A percentile compares a stretch with the other conserved stretches of the same genome.
These are phyloP conservation scores for Lepisosteus oculatus DNA, from an alignment of 2,113 vertebrate species.

Conservation along the genomic window DNA sequence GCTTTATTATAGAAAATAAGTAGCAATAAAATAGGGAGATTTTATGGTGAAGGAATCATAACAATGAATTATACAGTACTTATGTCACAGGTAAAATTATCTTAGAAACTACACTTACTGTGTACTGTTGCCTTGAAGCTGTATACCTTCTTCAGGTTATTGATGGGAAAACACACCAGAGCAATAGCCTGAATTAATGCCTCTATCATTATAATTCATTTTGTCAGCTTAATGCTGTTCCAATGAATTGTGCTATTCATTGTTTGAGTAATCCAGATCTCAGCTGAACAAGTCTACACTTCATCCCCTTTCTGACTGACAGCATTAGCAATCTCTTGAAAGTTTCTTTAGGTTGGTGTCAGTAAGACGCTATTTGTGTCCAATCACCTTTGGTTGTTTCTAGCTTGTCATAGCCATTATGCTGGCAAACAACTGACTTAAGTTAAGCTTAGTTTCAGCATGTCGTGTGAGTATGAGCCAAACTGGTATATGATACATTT, in stretches of 20 bases:
- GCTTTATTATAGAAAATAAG: constrained; percentile 11
- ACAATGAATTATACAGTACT: neutral
- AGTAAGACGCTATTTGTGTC: neutral
- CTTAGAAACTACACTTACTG: neutral
- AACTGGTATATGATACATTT: neutral
- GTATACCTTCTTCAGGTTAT: constrained; percentile 3
- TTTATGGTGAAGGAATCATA: constrained; percentile 1
- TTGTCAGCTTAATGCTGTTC: neutral
- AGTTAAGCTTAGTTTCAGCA: neutral
- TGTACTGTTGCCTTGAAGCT: neutral
- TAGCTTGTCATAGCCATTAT: neutral
- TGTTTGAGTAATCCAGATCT: neutral
- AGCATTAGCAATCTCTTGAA: neutral
- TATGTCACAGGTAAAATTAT: constrained; percentile 11
- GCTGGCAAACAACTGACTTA: neutral
- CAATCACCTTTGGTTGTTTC: neutral
- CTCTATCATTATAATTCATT: neutral
- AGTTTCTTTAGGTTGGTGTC: neutral
- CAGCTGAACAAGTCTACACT: neutral
- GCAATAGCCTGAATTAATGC: neutral
- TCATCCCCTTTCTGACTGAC: neutral
- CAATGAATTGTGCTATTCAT: constrained; percentile 1
- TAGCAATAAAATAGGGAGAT: neutral
- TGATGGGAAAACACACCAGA: neutral
- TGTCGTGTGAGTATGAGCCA: neutral